Base-by-base conservation (phyloP, 2,797 vertebrate genomes). In the Furcifer pardalis region DNA sequence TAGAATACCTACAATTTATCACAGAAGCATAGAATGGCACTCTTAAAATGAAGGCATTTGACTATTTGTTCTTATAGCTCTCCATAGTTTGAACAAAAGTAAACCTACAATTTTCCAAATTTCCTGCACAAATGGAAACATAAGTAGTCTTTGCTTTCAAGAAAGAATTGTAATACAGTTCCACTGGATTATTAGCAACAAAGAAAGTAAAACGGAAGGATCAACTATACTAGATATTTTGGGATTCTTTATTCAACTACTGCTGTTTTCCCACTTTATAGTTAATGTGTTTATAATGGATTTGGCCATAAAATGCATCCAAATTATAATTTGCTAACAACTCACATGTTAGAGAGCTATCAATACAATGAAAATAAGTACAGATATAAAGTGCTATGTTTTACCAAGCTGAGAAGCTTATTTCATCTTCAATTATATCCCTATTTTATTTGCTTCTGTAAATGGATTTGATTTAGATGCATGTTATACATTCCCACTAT, bases 261-360 rank as follows among this genome's bases (percentile, higher is more conserved):
- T 84, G 12, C 56, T 42, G 35, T 8, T 82, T 35, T 85, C 32
- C 4, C 42, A 15, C 25, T 63, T 27, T 60, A 87, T 56, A 73
- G 2, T 73, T 82, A 15, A 79, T 69, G 81, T 42, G 52, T 63
- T 87, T 82, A 80, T 81, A 82, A 46, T 0, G 0, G 0, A 84
- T 91, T 69, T 79, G 80, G 69, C 83, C 77, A n/a, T 86, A 73
- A 35, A 77, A n/a, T 66, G 74, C 83, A 92, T 91, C 87, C 69
- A 84, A 84, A 71, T 1, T 46, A 46, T 77, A 15, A 0, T 49
- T 83, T 88, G 49, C 72, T 86, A 25, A 78, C 19, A 76, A 12
- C 42, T 65, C 13, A 35, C 7, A 76, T 9, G 4, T 72, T 42
- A 52, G 46, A 49, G 13, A 59, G 7, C 49, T 74, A 62, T 63